These are phyloP conservation scores for Coccyzus lansbergi DNA, from an alignment of 2,797 vertebrate genomes.

Conservation along the genomic window DNA sequence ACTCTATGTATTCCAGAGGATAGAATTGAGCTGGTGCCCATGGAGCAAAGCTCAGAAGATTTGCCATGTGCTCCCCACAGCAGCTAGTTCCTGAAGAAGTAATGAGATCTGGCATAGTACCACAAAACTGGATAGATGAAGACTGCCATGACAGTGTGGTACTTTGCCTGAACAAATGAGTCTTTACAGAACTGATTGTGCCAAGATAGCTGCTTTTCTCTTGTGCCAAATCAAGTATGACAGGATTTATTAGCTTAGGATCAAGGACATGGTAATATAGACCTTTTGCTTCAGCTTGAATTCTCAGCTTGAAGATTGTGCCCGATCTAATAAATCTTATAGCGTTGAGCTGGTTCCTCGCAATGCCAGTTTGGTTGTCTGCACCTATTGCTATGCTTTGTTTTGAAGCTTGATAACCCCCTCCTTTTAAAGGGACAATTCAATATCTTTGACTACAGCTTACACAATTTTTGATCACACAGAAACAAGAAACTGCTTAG, in stretches of 20 bases:
- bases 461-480: background rate
- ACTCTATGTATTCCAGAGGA: rapidly evolving
- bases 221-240: slow-evolving; percentile 17
- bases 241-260: slow-evolving; percentile 24
- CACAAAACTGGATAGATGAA: background rate
- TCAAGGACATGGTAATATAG: background rate
- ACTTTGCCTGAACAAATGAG: background rate
- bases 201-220: background rate
- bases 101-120: background rate
- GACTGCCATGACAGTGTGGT: background rate
- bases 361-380: background rate
- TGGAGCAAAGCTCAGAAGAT: background rate
- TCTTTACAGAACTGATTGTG: background rate
- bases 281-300: background rate
- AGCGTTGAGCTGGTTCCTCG: background rate
- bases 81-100: background rate
- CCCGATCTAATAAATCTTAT: background rate
- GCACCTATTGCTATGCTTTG: background rate
- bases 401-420: background rate
- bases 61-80: background rate
- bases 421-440: background rate
- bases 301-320: background rate
- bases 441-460: background rate
- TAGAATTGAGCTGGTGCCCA: background rate
- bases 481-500: background rate